Conservation (phyloP, 53 echinoderm and acorn worm genomes). For the Stichopus horrens region DNA sequence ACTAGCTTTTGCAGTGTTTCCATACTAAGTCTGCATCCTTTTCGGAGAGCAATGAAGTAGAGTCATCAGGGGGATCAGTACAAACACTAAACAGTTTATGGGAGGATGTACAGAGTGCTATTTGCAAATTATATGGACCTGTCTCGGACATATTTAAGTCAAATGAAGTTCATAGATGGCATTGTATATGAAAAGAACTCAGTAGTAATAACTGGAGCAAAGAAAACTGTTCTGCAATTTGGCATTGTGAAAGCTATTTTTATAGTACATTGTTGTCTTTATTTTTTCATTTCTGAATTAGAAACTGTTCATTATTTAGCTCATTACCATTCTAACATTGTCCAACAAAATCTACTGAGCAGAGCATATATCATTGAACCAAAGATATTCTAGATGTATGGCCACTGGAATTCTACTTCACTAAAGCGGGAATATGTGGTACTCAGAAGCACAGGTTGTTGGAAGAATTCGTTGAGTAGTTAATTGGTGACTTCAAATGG, state of each 20-base stretch:
- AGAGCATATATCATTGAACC: neutral
- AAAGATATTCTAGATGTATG: slow-evolving; percentile 8
- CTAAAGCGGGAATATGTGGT: neutral
- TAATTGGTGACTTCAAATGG: too few relatives aligned
- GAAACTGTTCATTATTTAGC: neutral
- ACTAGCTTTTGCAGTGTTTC: slow-evolving; percentile 3
- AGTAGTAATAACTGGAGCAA: slow-evolving; percentile 1
- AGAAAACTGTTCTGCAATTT: slow-evolving; percentile 2
- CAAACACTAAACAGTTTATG: neutral
- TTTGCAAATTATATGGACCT: neutral
- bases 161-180: neutral
- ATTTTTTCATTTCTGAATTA: slow-evolving; percentile 7
- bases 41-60: neutral
- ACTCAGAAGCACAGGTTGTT: slow-evolving; percentile 9
- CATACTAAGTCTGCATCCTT: neutral
- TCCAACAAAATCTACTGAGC: neutral
- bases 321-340: slow-evolving; percentile 19
- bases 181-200: neutral
- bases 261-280: neutral
- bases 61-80: neutral
- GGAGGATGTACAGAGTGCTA: neutral
- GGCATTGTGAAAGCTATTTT: slow-evolving; percentile 10
- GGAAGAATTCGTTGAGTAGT: neutral
- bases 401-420: neutral
- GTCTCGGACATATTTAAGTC: too few relatives aligned